Base-by-base conservation (phyloP, 30 jellyfish, hydroid and myxozoan species). In the Nemopilema nomurai region DNA sequence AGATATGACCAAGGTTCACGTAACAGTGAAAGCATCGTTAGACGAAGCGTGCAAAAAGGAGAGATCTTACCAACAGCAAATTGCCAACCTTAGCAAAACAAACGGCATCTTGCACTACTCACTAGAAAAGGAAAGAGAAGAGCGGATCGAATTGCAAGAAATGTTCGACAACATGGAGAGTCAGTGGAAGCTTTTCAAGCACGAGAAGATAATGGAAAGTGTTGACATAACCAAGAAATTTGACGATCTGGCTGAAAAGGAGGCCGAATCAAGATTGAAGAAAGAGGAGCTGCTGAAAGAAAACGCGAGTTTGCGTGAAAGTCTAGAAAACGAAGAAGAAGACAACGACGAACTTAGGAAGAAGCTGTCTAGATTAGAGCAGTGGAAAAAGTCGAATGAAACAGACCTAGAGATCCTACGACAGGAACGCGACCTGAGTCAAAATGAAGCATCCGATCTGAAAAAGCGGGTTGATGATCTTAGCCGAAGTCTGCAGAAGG, bases 81-180 rank as follows among this genome's bases (percentile, higher is more conserved):
- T 95, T 21, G 86, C 89, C 62, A 97, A 71, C 57, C 80, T 95
- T 30, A 88, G 89, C 31, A 89, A 74, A 66, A 90, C 97, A 8
- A 95, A 86, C 72, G 82, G 78, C 64, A 86, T 95, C 6, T 73
- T 95, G 68, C 99, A 95, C 69, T 95, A 87, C 92, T 62, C 89
- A 27, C 84, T 95, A 32, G 99, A 95, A 69, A 95, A 95, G 71
- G 99, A 95, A 70, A 95, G 86, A 49, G 99, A 95, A 86, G 99
- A 95, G 71, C 29, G 81, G 31, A 71, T 73, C n/a, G 99, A 95
- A 25, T 87, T 86, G 62, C 96, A 90, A 74, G 99, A 87, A 49
- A 84, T 90, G 91, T 91, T 49, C 67, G 97, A 90, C 33, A 71
- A 81, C 26, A n/a, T 71, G 30, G 97, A 89, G 23, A 26, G 90